phyloP scores from a whole-genome alignment of 37 sponge, comb jelly and placozoan species.

The Beroe ovata region DNA sequence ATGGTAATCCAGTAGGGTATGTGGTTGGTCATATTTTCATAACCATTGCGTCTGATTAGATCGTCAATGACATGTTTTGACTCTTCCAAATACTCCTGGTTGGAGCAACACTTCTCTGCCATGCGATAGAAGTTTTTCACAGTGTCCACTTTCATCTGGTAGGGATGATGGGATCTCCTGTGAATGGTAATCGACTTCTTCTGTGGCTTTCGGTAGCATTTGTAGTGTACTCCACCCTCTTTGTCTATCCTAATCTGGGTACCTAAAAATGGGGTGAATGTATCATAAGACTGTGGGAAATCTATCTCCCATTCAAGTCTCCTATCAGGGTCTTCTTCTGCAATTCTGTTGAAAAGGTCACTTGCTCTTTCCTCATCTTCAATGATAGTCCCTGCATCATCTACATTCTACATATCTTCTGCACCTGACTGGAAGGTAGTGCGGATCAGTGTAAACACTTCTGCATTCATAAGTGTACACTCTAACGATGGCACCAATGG shows the following conservation, averaged over 20 bases:
- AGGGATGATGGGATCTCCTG: too few relatives aligned
- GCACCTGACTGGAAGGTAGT: background rate
- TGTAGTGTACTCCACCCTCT: background rate
- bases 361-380: background rate
- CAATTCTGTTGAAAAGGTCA: background rate
- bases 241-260: background rate
- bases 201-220: background rate
- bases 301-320: background rate
- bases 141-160: too few relatives aligned
- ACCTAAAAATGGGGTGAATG: background rate
- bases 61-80: too few relatives aligned
- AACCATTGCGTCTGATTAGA: too few relatives aligned
- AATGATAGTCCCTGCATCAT: background rate
- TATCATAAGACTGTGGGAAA: background rate
- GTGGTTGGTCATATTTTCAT: too few relatives aligned
- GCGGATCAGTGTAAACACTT: background rate
- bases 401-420: background rate
- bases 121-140: too few relatives aligned
- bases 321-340: background rate
- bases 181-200: too few relatives aligned
- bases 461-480: background rate
- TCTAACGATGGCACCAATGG: background rate
- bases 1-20: too few relatives aligned
- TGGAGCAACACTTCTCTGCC: too few relatives aligned
- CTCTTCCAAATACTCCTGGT: too few relatives aligned